Evolutionary conservation across 1,140 invertebrate species (phyloP).

Genomic region (Zaprionus capensis): DNA sequence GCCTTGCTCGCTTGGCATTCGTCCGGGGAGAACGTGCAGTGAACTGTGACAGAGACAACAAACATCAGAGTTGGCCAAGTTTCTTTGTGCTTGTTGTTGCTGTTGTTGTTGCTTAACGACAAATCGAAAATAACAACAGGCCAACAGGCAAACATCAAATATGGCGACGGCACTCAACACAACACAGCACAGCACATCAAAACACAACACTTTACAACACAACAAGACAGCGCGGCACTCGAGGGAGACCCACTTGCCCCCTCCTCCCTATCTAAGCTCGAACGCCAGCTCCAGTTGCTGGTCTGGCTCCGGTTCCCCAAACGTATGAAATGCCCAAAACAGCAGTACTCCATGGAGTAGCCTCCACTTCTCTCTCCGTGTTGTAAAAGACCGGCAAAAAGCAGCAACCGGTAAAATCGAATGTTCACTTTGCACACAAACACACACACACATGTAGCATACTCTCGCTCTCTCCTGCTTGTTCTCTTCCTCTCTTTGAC

Average conservation of each 20-base stretch:
- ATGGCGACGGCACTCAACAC: slow-evolving; percentile 49
- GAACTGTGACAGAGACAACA: slow-evolving; percentile 42
- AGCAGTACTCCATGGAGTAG: slow-evolving; percentile 37
- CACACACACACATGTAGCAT: slow-evolving; percentile 13
- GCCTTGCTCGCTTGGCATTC: not conserved
- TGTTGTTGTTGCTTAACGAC: slow-evolving; percentile 37
- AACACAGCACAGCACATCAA: slow-evolving; percentile 1
- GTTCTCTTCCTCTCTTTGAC: slow-evolving; percentile 28
- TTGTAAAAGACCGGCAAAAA: slow-evolving; percentile 76
- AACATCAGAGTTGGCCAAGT: slow-evolving; percentile 51
- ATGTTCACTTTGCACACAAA: slow-evolving; percentile 72
- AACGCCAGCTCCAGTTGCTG: slow-evolving; percentile 3
- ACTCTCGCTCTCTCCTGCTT: slow-evolving; percentile 5
- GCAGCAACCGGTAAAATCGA: slow-evolving; percentile 82
- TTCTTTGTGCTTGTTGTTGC: slow-evolving; percentile 28
- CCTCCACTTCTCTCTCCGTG: slow-evolving; percentile 7
- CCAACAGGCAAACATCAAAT: slow-evolving; percentile 57
- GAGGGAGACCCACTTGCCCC: not conserved
- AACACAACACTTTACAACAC: slow-evolving; percentile 18
- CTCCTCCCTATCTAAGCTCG: not conserved
- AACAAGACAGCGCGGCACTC: not conserved
- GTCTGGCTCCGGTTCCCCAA: slow-evolving; percentile 15
- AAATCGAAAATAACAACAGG: slow-evolving; percentile 57
- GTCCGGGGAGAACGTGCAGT: slow-evolving; percentile 40
- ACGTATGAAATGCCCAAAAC: slow-evolving; percentile 66